phyloP scores from a whole-genome alignment of 2,113 vertebrate species.

The Marmota flaviventris region DNA sequence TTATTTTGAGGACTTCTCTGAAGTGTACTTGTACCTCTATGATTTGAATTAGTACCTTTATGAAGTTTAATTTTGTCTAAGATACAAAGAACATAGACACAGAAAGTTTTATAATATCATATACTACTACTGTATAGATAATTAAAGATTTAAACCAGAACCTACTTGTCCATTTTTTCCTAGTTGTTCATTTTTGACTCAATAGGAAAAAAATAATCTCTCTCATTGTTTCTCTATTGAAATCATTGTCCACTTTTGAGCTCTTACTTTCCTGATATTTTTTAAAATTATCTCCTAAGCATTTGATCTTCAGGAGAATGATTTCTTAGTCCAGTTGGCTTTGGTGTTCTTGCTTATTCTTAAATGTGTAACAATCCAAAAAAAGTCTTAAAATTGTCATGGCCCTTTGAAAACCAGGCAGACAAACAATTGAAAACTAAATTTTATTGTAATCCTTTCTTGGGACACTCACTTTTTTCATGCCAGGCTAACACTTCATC shows the following conservation, averaged over 20 bases:
- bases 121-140: not conserved
- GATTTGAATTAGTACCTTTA: not conserved
- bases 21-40: not conserved
- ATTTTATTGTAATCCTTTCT: not conserved
- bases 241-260: not conserved
- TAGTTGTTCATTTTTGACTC: not conserved
- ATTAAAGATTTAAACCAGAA: not conserved
- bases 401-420: not conserved
- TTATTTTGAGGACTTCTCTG: not conserved
- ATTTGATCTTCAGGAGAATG: not conserved
- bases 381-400: not conserved
- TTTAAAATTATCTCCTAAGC: not conserved
- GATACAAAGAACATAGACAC: not conserved
- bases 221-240: not conserved
- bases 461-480: not conserved
- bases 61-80: not conserved
- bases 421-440: not conserved
- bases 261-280: not conserved
- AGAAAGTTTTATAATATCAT: not conserved
- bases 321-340: not conserved
- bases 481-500: not conserved
- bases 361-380: not conserved
- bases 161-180: not conserved
- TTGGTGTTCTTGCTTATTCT: not conserved
- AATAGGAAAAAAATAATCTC: not conserved